Evolutionary conservation across 2,113 vertebrate genomes (phyloP).

Genomic region (Erythrocebus patas): DNA sequence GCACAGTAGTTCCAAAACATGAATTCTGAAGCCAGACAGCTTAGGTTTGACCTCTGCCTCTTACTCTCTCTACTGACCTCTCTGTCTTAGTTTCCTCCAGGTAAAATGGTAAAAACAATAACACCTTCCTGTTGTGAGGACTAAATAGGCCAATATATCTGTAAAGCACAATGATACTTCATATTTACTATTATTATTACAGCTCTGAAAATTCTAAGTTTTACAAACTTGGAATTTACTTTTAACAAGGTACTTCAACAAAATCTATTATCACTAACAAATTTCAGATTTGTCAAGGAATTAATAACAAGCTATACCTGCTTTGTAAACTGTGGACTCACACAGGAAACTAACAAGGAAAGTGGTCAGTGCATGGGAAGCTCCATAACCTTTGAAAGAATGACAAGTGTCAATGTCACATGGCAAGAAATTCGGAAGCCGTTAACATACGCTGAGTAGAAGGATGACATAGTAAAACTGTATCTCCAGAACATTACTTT

Average conservation of each 20-base stretch:
- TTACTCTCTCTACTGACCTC: not conserved
- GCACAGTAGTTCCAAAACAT: not conserved
- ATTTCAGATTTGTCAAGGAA: not conserved
- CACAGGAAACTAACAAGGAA: not conserved
- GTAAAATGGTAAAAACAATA: not conserved
- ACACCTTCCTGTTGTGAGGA: not conserved
- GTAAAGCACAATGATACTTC: not conserved
- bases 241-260: conserved; percentile 32
- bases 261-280: not conserved
- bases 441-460: not conserved
- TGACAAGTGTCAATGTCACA: not conserved
- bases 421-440: not conserved
- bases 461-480: not conserved
- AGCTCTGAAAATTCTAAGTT: not conserved
- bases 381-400: not conserved
- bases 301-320: not conserved
- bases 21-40: not conserved
- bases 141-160: not conserved
- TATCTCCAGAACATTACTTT: not conserved
- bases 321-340: conserved; percentile 6
- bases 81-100: not conserved
- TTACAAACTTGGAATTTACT: not conserved
- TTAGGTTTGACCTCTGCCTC: not conserved
- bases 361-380: not conserved
- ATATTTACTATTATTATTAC: not conserved